Base-by-base conservation (phyloP, 1,140 invertebrate species). In the Antheraea pernyi region DNA sequence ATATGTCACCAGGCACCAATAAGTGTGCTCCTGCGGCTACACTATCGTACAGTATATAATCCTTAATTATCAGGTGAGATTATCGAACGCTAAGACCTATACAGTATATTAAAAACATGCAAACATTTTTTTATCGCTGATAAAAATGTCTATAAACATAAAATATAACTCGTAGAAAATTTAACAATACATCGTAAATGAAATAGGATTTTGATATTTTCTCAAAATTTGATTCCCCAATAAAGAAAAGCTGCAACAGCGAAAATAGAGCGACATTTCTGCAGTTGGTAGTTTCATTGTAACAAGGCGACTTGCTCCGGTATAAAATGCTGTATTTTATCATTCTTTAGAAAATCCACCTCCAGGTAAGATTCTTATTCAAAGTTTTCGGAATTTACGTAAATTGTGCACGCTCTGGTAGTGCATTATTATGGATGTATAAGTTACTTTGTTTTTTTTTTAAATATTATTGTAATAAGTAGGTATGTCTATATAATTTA, bases 341-440 rank as follows among this genome's bases (percentile, higher is more conserved):
- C 39, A 72, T 71, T 61, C 46, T 48, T 58, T 19, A 65, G 67
- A 67, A 74, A 74, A 75, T 69, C 70, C 73, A 69, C 59, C 67
- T 39, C 37, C 53, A 70, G 74, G 73, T 72, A 69, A 73, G 71
- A 68, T 71, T 71, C 72, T 77, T 64, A 61, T 61, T 58, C 59
- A 67, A 72, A 72, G 46, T 72, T 68, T 19, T 3, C 7, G 68
- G 71, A 75, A 77, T 74, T 70, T 65, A 69, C 69, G 68, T 70
- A 77, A 77, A 81, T 81, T 81, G 75, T 72, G 72, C 71, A 73
- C 70, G 13, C 13, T 53, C 1, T 10, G 16, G 11, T 53, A 16
- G 46, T 53, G 2, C 11, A 53, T 6, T 53, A 53, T 53, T 16
- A 16, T 53, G 8, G 7, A 42, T 42, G 22, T 11, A 53, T 53